Evolutionary conservation across 1,140 invertebrate species (phyloP), one percentile per base, ranked within the genome.

Genomic region (Drosophila ercepeae): DNA sequence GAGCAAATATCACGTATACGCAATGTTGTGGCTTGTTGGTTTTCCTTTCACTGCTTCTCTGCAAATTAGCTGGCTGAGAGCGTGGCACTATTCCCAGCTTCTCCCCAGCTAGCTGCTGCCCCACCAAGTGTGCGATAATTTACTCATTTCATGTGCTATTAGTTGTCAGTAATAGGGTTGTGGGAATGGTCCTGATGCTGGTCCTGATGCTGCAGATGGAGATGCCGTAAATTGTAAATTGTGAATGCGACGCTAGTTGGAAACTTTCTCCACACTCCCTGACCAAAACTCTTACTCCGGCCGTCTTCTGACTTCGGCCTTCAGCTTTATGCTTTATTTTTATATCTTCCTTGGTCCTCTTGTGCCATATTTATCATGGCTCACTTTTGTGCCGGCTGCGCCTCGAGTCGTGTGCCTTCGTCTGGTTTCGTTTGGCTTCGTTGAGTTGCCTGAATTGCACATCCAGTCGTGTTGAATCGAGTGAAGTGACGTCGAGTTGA

Each of bases 71-170:
- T 79, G 54, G 50, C 51, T 29, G 18, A 11, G 18, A 25, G 42
- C 18, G 61, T 18, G 65, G n/a, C 19, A 29, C n/a, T 16, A 42
- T 42, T 42, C 39, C 14, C 36, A 39, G 14, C 36, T 39, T n/a
- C 29, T 32, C 36, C 36, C 36, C 36, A 39, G 14, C 27, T 25
- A 39, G 36, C 36, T 16, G 14, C 21, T 16, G 14, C 21, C 41
- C 50, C 54, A 27, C 21, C 36, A 45, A 60, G 61, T 69, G 74
- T 70, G 81, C 78, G 72, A 84, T 84, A 84, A 84, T 77, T 84
- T 84, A 84, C 81, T 84, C 81, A 84, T 84, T 84, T 84, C 81
- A 84, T 84, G 81, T 84, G 76, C 76, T 61, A 84, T 84, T 86
- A 86, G 72, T 74, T 86, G 81, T 81, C 72, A 67, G 48, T 61